Conservation (phyloP, 2,888 invertebrate genomes). For the Cheilosia vernalis region DNA sequence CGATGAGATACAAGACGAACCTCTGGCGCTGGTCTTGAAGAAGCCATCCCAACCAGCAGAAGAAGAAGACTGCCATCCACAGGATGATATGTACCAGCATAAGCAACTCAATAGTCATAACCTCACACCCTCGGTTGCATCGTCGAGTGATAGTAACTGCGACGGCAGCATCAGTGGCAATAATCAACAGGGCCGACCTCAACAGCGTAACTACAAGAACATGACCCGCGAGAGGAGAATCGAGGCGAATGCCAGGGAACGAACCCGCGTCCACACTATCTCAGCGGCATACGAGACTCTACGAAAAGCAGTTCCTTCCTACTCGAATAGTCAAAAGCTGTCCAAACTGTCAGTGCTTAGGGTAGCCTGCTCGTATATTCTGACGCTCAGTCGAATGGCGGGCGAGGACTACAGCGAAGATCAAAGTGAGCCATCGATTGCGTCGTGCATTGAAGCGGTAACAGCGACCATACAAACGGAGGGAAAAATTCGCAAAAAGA, state of each 20-base stretch:
- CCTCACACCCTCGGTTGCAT: constrained; percentile 69
- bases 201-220: constrained; percentile 96
- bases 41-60: constrained; percentile 76
- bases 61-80: constrained; percentile 50
- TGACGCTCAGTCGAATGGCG: constrained; percentile 91
- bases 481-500: constrained; percentile 93
- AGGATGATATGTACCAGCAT: constrained; percentile 62
- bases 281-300: constrained; percentile 97
- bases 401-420: constrained; percentile 88
- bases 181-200: constrained; percentile 82
- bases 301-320: constrained; percentile 92
- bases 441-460: constrained; percentile 93
- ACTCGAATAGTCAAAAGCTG: constrained; percentile 96
- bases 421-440: constrained; percentile 86
- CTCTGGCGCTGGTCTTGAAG: constrained; percentile 86
- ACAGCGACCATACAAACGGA: constrained; percentile 96
- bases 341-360: constrained; percentile 96
- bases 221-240: constrained; percentile 96
- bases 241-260: constrained; percentile 96
- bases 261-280: constrained; percentile 97
- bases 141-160: constrained; percentile 74
- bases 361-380: constrained; percentile 96
- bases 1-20: constrained; percentile 85
- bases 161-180: constrained; percentile 65
- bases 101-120: constrained; percentile 60